Percentiles rank a stretch among this genome's conserved stretches.
phyloP scores from a whole-genome alignment of 1,140 invertebrate species.

The Harlomillsia oculata region DNA sequence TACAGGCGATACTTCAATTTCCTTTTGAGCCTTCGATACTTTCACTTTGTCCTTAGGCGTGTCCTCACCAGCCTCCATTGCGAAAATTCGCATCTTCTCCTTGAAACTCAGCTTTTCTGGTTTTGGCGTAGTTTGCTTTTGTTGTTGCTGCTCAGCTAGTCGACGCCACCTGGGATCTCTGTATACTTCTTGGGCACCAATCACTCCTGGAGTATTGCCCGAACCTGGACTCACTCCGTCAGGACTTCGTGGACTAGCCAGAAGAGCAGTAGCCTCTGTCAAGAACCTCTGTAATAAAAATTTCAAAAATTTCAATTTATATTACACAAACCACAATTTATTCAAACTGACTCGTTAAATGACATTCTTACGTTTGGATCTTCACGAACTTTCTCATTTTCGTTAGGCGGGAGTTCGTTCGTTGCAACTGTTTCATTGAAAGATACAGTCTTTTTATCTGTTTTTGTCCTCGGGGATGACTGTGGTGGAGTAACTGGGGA shows the following conservation, averaged over 20 bases:
- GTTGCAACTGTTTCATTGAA: constrained; percentile 60
- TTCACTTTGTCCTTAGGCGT: constrained; percentile 86
- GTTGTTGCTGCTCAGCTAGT: constrained; percentile 62
- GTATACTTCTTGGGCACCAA: constrained; percentile 57
- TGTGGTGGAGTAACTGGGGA: constrained; percentile 33
- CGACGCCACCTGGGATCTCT: constrained; percentile 74
- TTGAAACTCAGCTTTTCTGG: constrained; percentile 86
- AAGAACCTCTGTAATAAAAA: constrained; percentile 59
- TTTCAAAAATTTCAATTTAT: background rate
- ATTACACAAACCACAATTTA: background rate
- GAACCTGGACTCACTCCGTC: constrained; percentile 49
- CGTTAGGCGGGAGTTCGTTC: constrained; percentile 40
- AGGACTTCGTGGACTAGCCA: constrained; percentile 60
- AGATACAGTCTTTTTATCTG: constrained; percentile 53
- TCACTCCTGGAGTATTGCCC: constrained; percentile 74
- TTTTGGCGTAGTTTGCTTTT: constrained; percentile 54
- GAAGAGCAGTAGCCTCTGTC: constrained; percentile 62
- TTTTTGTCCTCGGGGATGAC: constrained; percentile 23
- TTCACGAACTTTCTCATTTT: constrained; percentile 56
- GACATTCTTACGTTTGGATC: constrained; percentile 67
- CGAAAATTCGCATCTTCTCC: constrained; percentile 97
- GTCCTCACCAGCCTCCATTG: constrained; percentile 77
- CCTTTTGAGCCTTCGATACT: constrained; percentile 80
- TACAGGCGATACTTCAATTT: constrained; percentile 55
- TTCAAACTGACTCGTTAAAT: background rate